Evolutionary conservation across 1,140 invertebrate species (phyloP).

Genomic region (Hyposmocoma kahamanoa): DNA sequence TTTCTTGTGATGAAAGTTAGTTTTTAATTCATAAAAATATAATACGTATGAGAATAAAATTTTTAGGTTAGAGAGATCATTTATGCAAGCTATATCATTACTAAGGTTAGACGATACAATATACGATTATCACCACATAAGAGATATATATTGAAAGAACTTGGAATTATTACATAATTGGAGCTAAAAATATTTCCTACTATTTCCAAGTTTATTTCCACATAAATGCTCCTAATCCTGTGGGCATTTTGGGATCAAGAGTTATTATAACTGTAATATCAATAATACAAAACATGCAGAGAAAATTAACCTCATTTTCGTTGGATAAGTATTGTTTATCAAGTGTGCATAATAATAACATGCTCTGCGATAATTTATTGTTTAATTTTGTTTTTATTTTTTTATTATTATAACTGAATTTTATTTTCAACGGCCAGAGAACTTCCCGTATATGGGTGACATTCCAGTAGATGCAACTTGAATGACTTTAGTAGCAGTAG

Average conservation of each 20-base stretch:
- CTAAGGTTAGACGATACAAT: constrained; percentile 81
- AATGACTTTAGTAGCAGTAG: constrained; percentile 77
- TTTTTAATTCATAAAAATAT: neutral
- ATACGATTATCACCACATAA: constrained; percentile 78
- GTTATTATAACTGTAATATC: constrained; percentile 52
- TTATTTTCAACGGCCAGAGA: constrained; percentile 80
- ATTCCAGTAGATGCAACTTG: constrained; percentile 80
- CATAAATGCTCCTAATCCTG: constrained; percentile 80
- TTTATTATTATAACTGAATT: neutral
- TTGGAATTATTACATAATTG: constrained; percentile 88
- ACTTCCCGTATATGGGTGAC: constrained; percentile 81
- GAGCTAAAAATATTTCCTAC: constrained; percentile 85
- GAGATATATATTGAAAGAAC: constrained; percentile 80
- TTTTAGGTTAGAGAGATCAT: constrained; percentile 80
- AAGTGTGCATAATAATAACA: neutral
- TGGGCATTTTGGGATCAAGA: constrained; percentile 84
- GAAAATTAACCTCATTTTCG: neutral
- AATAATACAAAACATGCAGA: neutral
- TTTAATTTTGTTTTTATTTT: neutral
- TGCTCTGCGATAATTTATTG: neutral
- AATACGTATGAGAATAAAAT: neutral
- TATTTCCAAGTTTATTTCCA: constrained; percentile 84
- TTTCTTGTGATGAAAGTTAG: neutral
- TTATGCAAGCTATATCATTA: constrained; percentile 87
- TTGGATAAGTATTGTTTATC: constrained; percentile 16